phyloP scores from a whole-genome alignment of 2,888 invertebrate genomes.

The Cinara cedri region DNA sequence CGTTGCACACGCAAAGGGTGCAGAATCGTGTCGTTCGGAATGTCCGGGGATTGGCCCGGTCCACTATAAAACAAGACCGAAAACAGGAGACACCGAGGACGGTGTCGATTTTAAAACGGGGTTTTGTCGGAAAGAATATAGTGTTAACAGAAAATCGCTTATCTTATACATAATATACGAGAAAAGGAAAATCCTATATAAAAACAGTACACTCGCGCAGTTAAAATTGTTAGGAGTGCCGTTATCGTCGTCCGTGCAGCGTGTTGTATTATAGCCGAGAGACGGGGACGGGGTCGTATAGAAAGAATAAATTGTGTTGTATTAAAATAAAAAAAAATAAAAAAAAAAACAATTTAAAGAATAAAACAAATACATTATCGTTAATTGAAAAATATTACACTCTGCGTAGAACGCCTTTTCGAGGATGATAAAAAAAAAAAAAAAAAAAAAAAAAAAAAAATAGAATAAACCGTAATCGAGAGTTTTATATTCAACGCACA shows the following conservation, averaged over 20 bases:
- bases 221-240: not conserved
- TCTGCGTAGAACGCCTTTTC: not conserved
- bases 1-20: not conserved
- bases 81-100: not conserved
- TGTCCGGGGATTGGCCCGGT: not conserved
- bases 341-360: slow-evolving; percentile 6
- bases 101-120: not conserved
- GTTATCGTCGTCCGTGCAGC: not conserved
- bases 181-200: not conserved
- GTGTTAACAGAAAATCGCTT: not conserved
- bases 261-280: not conserved
- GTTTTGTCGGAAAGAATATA: not conserved
- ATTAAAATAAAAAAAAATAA: not conserved
- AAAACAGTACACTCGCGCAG: not conserved
- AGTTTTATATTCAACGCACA: slow-evolving; percentile 13
- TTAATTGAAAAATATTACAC: slow-evolving; percentile 4
- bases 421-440: too few relatives aligned
- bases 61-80: too few relatives aligned
- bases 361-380: not conserved
- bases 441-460: too few relatives aligned
- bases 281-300: not conserved
- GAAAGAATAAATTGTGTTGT: not conserved
- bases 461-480: not conserved
- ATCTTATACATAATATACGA: not conserved
- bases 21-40: not conserved